Evolutionary conservation across 2,113 vertebrate species (phyloP).

Genomic region (Epinephelus moara): DNA sequence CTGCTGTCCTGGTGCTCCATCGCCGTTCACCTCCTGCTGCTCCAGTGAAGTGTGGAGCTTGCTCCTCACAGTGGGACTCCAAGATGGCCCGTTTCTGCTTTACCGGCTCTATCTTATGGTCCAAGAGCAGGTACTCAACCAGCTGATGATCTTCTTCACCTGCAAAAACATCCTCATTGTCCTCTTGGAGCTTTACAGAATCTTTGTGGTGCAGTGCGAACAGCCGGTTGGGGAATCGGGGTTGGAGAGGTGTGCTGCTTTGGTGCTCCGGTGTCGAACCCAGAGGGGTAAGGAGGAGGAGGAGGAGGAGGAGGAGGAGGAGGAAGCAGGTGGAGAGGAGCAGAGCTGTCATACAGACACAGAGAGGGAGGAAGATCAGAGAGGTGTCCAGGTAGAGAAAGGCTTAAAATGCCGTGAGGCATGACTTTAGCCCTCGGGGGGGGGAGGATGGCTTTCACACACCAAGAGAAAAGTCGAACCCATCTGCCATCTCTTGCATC

Average conservation of each 20-base stretch:
- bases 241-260: conserved; percentile 25
- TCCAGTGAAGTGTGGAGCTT: conserved; percentile 84
- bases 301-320: conserved; percentile 22
- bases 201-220: conserved; percentile 80
- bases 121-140: conserved; percentile 81
- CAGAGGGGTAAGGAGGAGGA: conserved; percentile 4
- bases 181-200: conserved; percentile 84
- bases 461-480: conserved; percentile 41
- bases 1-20: not conserved
- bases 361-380: conserved; percentile 54
- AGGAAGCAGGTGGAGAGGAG: conserved; percentile 31
- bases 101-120: conserved; percentile 84
- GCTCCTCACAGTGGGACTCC: conserved; percentile 82
- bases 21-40: conserved; percentile 66
- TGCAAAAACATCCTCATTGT: conserved; percentile 86
- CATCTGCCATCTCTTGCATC: conserved; percentile 59
- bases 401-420: conserved; percentile 56
- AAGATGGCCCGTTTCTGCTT: conserved; percentile 84
- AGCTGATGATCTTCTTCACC: conserved; percentile 86
- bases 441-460: conserved; percentile 29
- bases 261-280: conserved; percentile 19
- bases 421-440: conserved; percentile 39
- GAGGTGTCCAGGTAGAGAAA: conserved; percentile 51
- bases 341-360: conserved; percentile 50
- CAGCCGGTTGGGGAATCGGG: conserved; percentile 1